Evolutionary conservation across 2,888 invertebrate genomes (phyloP).

Genomic region (Cosmia trapezina): DNA sequence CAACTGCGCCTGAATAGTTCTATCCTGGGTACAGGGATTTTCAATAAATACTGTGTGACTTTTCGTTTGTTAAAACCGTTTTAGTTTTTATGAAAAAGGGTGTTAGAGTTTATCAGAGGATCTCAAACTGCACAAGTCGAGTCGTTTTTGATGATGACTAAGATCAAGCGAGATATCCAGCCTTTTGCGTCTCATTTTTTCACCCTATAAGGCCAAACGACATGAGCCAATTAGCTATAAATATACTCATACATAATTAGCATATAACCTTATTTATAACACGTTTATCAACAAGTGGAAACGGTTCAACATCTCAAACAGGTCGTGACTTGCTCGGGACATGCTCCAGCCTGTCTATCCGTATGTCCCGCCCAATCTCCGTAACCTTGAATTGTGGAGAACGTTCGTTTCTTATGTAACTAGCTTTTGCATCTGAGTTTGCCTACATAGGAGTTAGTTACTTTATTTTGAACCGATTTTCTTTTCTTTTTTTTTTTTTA

Average conservation of each 20-base stretch:
- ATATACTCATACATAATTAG: constrained; percentile 45
- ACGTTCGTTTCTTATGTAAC: constrained; percentile 49
- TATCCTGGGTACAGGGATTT: too few relatives aligned
- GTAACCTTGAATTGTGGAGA: constrained; percentile 62
- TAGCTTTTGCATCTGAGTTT: constrained; percentile 27
- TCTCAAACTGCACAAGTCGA: neutral
- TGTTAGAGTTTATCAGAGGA: neutral
- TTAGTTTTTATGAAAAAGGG: too few relatives aligned
- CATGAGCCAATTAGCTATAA: constrained; percentile 54
- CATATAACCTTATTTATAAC: constrained; percentile 58
- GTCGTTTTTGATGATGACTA: constrained; percentile 2
- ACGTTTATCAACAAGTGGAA: constrained; percentile 56
- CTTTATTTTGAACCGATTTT: neutral
- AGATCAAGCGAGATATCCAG: constrained; percentile 5
- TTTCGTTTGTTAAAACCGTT: too few relatives aligned
- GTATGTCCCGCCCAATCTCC: constrained; percentile 61
- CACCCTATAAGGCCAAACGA: constrained; percentile 26
- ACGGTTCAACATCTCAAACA: constrained; percentile 52
- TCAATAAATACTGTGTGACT: too few relatives aligned
- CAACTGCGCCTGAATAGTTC: too few relatives aligned
- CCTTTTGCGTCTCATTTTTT: constrained; percentile 35
- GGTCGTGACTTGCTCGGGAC: constrained; percentile 63
- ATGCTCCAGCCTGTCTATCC: constrained; percentile 56
- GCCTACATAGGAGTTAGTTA: constrained; percentile 7
- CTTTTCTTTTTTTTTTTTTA: neutral